A percentile compares a stretch with the other conserved stretches of the same genome.
Conservation (phyloP, 2,113 vertebrate species). For the Podarcis muralis region DNA sequence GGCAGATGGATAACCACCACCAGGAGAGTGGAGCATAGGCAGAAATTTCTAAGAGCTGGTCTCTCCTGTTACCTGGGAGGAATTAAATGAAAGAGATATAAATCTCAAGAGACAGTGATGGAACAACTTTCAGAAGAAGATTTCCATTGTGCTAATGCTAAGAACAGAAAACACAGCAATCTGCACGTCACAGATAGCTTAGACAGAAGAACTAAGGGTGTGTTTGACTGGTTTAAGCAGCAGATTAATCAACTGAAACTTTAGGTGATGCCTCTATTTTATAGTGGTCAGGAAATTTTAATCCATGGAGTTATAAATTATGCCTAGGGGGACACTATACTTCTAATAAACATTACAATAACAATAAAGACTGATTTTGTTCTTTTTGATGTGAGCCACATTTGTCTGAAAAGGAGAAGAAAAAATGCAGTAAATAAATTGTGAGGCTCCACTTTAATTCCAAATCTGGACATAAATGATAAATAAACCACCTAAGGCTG, state of each 20-base stretch:
- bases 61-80: background rate
- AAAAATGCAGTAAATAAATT: background rate
- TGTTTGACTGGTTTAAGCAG: background rate
- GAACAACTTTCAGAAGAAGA: background rate
- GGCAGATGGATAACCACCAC: background rate
- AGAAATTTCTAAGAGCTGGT: background rate
- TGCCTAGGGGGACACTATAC: background rate
- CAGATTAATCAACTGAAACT: background rate
- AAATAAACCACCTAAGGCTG: background rate
- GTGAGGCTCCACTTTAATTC: background rate
- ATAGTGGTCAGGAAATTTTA: background rate
- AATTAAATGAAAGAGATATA: background rate
- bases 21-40: background rate
- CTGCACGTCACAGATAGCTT: background rate
- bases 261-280: background rate
- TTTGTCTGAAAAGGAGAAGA: too few relatives aligned
- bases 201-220: background rate
- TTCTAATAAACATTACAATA: too few relatives aligned
- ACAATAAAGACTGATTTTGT: too few relatives aligned
- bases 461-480: too few relatives aligned
- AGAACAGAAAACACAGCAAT: background rate
- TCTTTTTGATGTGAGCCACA: too few relatives aligned
- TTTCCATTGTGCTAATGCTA: background rate
- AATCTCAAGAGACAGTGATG: background rate
- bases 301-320: background rate